Conservation (phyloP, 2,113 vertebrate species). For the Vombatus ursinus region DNA sequence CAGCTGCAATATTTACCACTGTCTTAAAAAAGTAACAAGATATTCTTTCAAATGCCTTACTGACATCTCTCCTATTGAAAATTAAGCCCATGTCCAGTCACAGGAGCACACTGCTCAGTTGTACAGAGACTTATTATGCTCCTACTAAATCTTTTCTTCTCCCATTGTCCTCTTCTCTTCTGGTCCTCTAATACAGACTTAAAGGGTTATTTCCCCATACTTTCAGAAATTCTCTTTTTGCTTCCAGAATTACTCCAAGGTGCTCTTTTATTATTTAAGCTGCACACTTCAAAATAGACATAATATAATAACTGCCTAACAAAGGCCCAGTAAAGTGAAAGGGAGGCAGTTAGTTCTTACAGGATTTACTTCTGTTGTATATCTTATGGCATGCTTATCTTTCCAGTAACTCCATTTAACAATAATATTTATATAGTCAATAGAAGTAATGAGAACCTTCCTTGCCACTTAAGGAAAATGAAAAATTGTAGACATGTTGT, state of each 20-base stretch:
- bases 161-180: not conserved
- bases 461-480: not conserved
- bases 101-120: not conserved
- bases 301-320: not conserved
- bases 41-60: not conserved
- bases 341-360: not conserved
- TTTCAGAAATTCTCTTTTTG: not conserved
- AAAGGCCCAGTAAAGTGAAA: not conserved
- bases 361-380: not conserved
- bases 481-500: not conserved
- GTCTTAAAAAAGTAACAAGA: not conserved
- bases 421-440: not conserved
- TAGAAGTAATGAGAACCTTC: not conserved
- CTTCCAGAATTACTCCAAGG: not conserved
- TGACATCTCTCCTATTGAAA: not conserved
- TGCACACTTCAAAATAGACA: not conserved
- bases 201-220: not conserved
- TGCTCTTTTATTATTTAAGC: not conserved
- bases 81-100: not conserved
- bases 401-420: not conserved
- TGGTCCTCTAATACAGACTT: not conserved
- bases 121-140: not conserved
- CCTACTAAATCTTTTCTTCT: not conserved
- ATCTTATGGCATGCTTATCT: not conserved
- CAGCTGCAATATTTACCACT: not conserved